phyloP scores from a whole-genome alignment of 2,797 vertebrate genomes.

The Alosa sapidissima region DNA sequence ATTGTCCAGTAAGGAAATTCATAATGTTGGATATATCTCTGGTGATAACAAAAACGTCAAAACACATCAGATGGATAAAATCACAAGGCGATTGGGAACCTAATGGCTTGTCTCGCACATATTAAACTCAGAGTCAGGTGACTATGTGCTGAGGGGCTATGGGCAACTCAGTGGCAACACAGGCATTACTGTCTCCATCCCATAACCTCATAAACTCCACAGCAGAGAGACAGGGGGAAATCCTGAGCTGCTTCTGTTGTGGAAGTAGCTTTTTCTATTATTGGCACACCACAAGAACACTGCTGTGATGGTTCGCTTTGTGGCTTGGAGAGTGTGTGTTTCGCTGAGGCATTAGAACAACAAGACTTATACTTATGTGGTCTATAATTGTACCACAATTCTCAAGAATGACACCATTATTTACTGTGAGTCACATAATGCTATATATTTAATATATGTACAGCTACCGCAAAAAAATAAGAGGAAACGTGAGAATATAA shows the following conservation, averaged over 20 bases:
- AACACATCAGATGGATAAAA: not conserved
- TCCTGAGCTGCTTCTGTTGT: not conserved
- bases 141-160: not conserved
- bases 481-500: too few relatives aligned
- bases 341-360: not conserved
- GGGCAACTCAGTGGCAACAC: not conserved
- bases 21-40: not conserved
- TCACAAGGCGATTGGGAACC: not conserved
- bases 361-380: too few relatives aligned
- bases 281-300: not conserved
- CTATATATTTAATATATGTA: not conserved
- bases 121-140: conserved; percentile 11
- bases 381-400: not conserved
- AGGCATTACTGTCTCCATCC: conserved; percentile 7
- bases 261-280: not conserved
- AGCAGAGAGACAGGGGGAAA: not conserved
- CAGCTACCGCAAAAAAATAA: not conserved
- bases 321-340: not conserved
- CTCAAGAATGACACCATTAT: not conserved
- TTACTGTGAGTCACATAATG: not conserved
- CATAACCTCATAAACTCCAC: not conserved
- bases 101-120: conserved; percentile 10
- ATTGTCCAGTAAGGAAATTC: not conserved
- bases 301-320: not conserved
- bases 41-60: not conserved